phyloP scores from a whole-genome alignment of 2,113 vertebrate genomes.

The Nycticebus coucang region DNA sequence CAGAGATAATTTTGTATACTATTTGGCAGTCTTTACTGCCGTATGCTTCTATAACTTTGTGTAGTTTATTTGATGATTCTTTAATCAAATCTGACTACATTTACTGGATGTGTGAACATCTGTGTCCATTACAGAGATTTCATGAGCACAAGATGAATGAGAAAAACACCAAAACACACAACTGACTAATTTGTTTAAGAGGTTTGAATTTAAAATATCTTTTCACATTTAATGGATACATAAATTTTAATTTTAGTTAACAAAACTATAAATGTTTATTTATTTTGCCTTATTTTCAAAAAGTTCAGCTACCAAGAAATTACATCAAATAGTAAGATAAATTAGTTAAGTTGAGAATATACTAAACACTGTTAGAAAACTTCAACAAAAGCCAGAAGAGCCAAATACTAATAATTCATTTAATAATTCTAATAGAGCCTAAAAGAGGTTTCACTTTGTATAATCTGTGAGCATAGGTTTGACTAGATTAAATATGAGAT shows the following conservation, averaged over 20 bases:
- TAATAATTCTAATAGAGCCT: neutral
- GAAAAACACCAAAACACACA: neutral
- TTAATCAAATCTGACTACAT: neutral
- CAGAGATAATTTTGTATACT: neutral
- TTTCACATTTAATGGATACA: no score
- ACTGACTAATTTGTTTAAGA: neutral
- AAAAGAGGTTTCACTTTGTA: neutral
- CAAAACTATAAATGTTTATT: neutral
- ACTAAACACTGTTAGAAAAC: neutral
- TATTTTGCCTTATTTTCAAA: neutral
- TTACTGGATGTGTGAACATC: no score
- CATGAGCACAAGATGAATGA: neutral
- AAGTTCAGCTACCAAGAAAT: neutral
- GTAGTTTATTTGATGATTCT: neutral
- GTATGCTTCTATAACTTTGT: neutral
- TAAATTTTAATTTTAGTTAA: no score
- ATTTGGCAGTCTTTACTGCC: neutral
- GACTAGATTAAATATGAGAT: neutral
- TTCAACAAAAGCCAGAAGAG: neutral
- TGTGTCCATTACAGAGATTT: no score
- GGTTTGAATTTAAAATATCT: neutral
- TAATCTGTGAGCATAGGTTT: neutral
- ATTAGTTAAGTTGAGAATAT: neutral
- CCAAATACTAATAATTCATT: neutral
- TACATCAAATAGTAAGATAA: neutral